Base-by-base conservation (phyloP, 2,113 vertebrate species). In the Proteles cristata region DNA sequence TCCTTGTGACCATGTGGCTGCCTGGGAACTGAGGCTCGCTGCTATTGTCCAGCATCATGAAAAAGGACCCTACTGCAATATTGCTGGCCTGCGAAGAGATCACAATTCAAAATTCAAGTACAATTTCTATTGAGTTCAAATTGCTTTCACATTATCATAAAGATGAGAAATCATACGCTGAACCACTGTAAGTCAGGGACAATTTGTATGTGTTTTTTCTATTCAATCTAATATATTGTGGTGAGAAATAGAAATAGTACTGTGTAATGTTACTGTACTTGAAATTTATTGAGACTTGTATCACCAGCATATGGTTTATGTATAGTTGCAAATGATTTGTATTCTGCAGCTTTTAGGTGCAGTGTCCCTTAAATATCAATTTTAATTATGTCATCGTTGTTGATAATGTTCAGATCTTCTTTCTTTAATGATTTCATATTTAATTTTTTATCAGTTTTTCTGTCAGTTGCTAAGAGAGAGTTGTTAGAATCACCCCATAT, bases 361-460 rank as follows among this genome's bases (percentile, higher is more conserved):
- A 58, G 2, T 81, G 14, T 53, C 50, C 39, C 33, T 85, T 80
- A 90, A 80, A 39, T 73, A 61, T 77, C 50, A 50, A 15, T 84
- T 63, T 85, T 50, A 69, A 43, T 91, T 79, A 89, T 82, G 33
- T 91, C 33, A 61, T 91, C 61, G 12, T 71, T 11, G 1, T 69
- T 63, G 16, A 58, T 35, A 79, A 33, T 86, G 17, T 95, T 91
- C 39, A 61, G 33, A 86, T 80, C 25, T 91, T 80, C n/a, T 91
- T 21, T 94, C 79, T 79, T 61, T 91, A 79, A 90, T 95, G 83
- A 79, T 80, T 79, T 91, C 86, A 23, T 86, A 53, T 85, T 86
- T 91, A n/a, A 28, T 58, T 63, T 92, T 87, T 68, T 45, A 55
- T 87, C 8, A 35, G 9, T 48, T 69, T 90, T 85, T 79, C 35